Evolutionary conservation across 2,888 invertebrate species (phyloP).

Genomic region (Amitus sp.): DNA sequence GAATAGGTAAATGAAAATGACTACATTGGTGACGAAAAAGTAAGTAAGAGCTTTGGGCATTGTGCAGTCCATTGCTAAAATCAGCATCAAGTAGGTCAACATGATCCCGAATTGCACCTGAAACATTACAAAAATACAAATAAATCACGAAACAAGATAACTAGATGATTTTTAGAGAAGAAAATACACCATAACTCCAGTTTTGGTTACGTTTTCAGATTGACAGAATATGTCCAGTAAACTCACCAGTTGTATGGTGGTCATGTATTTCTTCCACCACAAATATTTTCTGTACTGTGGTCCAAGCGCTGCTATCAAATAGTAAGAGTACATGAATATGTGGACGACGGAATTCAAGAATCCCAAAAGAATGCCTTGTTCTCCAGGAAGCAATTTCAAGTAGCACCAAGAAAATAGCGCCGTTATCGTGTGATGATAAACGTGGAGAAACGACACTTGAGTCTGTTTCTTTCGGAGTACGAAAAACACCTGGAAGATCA

Average conservation of each 20-base stretch:
- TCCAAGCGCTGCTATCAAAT: constrained; percentile 80
- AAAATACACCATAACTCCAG: too few species aligned
- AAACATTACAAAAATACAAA: background rate
- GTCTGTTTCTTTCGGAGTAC: constrained; percentile 70
- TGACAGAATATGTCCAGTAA: constrained; percentile 2
- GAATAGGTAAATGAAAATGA: constrained; percentile 71
- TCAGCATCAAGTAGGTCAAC: constrained; percentile 71
- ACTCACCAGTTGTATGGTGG: constrained; percentile 80
- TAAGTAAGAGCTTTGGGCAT: constrained; percentile 69
- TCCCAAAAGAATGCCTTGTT: constrained; percentile 77
- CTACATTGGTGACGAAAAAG: constrained; percentile 69
- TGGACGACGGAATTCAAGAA: constrained; percentile 82
- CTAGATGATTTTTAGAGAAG: too few species aligned
- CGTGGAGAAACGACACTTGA: constrained; percentile 70
- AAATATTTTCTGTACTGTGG: constrained; percentile 79
- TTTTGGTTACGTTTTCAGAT: too few species aligned
- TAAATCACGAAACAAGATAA: too few species aligned
- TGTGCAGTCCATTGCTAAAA: constrained; percentile 69
- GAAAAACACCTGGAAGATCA: constrained; percentile 67
- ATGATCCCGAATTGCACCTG: constrained; percentile 77
- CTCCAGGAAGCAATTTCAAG: constrained; percentile 70
- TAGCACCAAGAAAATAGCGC: constrained; percentile 65
- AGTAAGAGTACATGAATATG: constrained; percentile 85
- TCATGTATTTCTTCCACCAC: constrained; percentile 89
- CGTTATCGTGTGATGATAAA: constrained; percentile 69